Percentiles rank a stretch among this genome's conserved stretches.
Evolutionary conservation across 2,797 vertebrate species (phyloP).

Genomic region (Epinephelus awoara): DNA sequence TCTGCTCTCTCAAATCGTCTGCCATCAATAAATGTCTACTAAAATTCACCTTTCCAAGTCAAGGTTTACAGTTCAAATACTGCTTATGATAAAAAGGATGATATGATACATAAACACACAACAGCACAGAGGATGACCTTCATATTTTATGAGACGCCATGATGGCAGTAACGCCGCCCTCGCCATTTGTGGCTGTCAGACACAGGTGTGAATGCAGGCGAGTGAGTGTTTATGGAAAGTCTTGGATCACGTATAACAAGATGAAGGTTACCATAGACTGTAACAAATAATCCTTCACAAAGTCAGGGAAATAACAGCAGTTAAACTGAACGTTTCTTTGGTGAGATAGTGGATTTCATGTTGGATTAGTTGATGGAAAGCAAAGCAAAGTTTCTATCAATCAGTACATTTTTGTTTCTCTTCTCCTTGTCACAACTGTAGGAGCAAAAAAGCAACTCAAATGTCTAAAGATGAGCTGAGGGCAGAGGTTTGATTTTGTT

Average conservation of each 20-base stretch:
- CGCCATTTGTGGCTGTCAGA: slow-evolving; percentile 22
- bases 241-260: background rate
- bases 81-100: background rate
- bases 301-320: background rate
- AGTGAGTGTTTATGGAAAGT: slow-evolving; percentile 1
- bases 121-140: slow-evolving; percentile 36
- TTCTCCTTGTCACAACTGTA: background rate
- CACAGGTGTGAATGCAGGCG: background rate
- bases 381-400: background rate
- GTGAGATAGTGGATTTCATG: background rate
- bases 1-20: background rate
- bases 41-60: background rate
- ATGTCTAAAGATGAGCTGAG: background rate
- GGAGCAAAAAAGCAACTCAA: background rate
- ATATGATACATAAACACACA: slow-evolving; percentile 22
- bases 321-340: background rate
- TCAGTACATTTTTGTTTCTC: background rate
- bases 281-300: slow-evolving; percentile 1
- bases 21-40: background rate
- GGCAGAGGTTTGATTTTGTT: background rate
- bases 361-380: background rate
- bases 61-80: slow-evolving; percentile 27
- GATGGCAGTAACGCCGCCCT: slow-evolving; percentile 18
- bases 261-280: background rate
- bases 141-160: slow-evolving; percentile 20